Evolutionary conservation across 2,113 vertebrate genomes (phyloP), one percentile per base, ranked within the genome.

Genomic region (Siphamia tubifer): DNA sequence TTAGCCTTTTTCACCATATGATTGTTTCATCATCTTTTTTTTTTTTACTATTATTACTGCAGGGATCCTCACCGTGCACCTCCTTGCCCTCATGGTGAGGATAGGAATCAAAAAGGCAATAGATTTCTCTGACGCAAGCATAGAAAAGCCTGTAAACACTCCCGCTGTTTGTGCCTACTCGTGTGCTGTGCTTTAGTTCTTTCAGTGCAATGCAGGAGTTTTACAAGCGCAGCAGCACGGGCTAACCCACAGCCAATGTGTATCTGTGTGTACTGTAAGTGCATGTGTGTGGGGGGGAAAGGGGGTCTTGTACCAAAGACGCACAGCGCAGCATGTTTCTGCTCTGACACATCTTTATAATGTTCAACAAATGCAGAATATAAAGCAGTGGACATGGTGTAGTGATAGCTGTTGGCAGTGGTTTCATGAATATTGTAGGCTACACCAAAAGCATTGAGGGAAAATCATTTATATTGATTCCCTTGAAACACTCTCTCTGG

Each of bases 191-290:
- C 44, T 57, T 65, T 82, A 75, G 71, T 82, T 81, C 43, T 77
- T 31, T 65, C 53, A 69, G 67, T 74, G 73, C 84, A 73, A 80
- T 81, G 82, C 76, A 86, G 86, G 87, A 89, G 80, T 84, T 85
- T 77, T 39, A 86, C 60, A 44, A 86, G 82, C 39, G 28, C 75
- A 69, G 36, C 60, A 44, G 19, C 23, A 30, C 15, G 34, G 66
- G 62, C n/a, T 35, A 68, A 38, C 34, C 58, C 34, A 28, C 16
- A 32, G 47, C 62, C 43, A 51, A 20, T 25, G 62, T 78, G 51
- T 25, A 49, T 58, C 40, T 42, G 38, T 31, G 58, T 44, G 47
- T 66, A 40, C 40, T 65, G 53, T 60, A 25, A 30, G 52, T 32
- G 52, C 35, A 6, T 38, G 20, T 32, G 52, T 53, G 54, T 65